Evolutionary conservation across 2,797 vertebrate species (phyloP).

Genomic region (Pelobates cultripes): DNA sequence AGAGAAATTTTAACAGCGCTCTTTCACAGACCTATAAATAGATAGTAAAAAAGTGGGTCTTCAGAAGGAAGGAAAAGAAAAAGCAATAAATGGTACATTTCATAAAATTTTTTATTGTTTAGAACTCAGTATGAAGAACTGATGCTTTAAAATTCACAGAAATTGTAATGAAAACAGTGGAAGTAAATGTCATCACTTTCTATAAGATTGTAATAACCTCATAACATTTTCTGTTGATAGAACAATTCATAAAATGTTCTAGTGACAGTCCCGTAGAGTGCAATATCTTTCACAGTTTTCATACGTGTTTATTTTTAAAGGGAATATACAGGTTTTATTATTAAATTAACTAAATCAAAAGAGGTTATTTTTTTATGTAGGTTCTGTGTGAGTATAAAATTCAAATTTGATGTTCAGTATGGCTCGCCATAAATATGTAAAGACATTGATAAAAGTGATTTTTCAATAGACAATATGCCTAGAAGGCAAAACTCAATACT

Average conservation of each 20-base stretch:
- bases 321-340: conserved; percentile 35
- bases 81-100: conserved; percentile 46
- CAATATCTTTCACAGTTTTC: conserved; percentile 33
- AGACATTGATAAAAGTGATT: neutral
- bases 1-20: conserved; percentile 12
- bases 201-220: conserved; percentile 45
- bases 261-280: conserved; percentile 27
- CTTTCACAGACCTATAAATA: conserved; percentile 7
- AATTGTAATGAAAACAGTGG: conserved; percentile 56
- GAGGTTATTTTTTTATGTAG: conserved; percentile 12
- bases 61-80: conserved; percentile 18
- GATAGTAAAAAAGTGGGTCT: conserved; percentile 33
- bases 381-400: neutral
- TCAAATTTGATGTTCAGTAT: neutral
- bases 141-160: conserved; percentile 52
- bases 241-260: conserved; percentile 40
- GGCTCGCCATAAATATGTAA: neutral
- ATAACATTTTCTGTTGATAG: conserved; percentile 35
- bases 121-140: conserved; percentile 41
- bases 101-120: conserved; percentile 51
- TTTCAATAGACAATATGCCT: neutral
- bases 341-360: conserved; percentile 21
- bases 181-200: conserved; percentile 53
- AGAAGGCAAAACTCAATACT: neutral
- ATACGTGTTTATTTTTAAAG: conserved; percentile 15